Conservation (phyloP, 2,797 vertebrate species). For the Rhodeus uyekii region DNA sequence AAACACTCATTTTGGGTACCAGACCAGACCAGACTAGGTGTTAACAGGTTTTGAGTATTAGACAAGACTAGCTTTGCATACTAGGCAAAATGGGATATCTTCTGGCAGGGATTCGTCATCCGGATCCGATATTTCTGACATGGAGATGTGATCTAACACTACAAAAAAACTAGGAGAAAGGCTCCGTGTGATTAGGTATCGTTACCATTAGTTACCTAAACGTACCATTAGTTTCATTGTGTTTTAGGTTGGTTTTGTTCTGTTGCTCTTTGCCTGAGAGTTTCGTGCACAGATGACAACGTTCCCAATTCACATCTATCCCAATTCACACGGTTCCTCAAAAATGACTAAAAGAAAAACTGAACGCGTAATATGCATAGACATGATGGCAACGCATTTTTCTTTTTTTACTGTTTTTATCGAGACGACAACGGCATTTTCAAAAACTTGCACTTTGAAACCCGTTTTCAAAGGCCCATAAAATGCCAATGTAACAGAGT, state of each 20-base stretch:
- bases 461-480: too few species aligned
- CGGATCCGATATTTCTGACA: too few species aligned
- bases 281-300: neutral
- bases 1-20: neutral
- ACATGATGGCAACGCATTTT: too few species aligned
- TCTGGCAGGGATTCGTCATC: neutral
- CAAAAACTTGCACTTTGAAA: too few species aligned
- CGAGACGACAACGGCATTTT: too few species aligned
- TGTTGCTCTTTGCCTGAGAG: neutral
- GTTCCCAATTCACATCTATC: neutral
- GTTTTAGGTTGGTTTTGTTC: neutral
- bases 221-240: neutral
- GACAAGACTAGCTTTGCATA: neutral
- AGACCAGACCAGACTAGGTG: neutral
- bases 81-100: neutral
- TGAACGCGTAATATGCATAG: too few species aligned
- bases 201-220: too few species aligned
- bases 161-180: neutral
- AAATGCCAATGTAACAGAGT: too few species aligned
- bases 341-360: too few species aligned
- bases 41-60: neutral
- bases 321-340: neutral
- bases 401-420: too few species aligned
- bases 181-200: too few species aligned
- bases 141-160: too few species aligned